These are phyloP conservation scores for Hydrocynus forskahlii DNA, from an alignment of 2,797 vertebrate species.

Conservation along the genomic window DNA sequence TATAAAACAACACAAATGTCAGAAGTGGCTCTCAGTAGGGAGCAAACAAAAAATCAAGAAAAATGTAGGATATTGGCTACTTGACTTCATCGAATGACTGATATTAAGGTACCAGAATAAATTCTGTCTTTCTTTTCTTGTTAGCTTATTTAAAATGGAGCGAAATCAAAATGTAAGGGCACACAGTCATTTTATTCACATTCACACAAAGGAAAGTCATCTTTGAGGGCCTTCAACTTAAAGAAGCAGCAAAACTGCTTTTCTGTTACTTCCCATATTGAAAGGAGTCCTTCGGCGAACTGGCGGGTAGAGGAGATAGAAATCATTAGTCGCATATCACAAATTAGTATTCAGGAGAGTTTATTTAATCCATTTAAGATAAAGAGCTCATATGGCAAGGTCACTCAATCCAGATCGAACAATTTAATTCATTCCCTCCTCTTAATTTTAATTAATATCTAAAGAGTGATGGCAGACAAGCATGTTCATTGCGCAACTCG, in stretches of 20 bases:
- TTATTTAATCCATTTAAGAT: conserved; percentile 56
- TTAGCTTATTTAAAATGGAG: neutral
- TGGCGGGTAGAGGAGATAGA: conserved; percentile 47
- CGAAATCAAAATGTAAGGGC: neutral
- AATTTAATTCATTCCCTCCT: conserved; percentile 48
- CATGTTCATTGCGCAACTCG: neutral
- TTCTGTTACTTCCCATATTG: conserved; percentile 15
- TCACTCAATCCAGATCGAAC: conserved; percentile 49
- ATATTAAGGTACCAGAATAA: neutral
- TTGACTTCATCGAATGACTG: neutral
- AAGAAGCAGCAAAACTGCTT: neutral
- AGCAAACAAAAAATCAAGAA: no score
- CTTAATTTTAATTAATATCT: conserved; percentile 61
- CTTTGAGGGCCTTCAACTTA: neutral
- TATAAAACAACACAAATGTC: neutral
- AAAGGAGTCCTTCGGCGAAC: conserved; percentile 25
- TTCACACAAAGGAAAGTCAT: no score
- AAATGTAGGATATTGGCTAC: neutral
- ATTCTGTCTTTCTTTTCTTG: neutral
- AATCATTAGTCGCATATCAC: conserved; percentile 25
- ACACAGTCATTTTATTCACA: neutral
- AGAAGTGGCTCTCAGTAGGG: neutral
- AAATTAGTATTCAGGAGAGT: conserved; percentile 53
- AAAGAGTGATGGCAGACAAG: conserved; percentile 42
- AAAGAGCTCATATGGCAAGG: conserved; percentile 52